Evolutionary conservation across 1,140 invertebrate genomes (phyloP).

Genomic region (Heliothis subflexa): DNA sequence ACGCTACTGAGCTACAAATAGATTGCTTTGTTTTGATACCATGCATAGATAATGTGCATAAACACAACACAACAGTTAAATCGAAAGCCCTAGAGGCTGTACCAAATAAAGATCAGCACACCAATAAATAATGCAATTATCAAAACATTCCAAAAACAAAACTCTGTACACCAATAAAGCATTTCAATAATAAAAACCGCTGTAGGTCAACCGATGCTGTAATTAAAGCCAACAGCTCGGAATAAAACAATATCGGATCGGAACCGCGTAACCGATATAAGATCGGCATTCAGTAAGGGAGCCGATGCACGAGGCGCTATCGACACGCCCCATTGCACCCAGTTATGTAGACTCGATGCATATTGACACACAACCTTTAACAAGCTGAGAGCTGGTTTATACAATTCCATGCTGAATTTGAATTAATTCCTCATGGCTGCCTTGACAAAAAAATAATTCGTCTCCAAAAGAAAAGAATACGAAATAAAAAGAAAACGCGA

Average conservation of each 20-base stretch:
- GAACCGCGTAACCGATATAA: constrained; percentile 29
- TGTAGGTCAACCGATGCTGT: background rate
- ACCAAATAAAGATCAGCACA: no score
- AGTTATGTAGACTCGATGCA: constrained; percentile 1
- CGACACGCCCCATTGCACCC: background rate
- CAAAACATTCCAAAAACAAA: no score
- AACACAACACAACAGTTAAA: no score
- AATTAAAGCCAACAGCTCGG: constrained; percentile 1
- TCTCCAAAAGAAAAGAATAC: constrained; percentile 1
- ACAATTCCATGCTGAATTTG: background rate
- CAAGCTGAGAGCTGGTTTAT: background rate
- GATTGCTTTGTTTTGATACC: no score
- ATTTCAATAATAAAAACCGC: constrained; percentile 4
- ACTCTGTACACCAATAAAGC: background rate
- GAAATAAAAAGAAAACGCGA: background rate
- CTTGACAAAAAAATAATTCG: background rate
- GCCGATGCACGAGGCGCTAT: constrained; percentile 6
- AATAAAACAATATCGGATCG: background rate
- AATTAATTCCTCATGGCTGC: background rate
- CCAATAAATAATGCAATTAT: no score
- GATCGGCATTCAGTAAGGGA: background rate
- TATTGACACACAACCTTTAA: background rate
- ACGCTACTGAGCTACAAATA: no score
- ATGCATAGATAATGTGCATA: no score
- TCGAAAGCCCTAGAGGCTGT: no score